Evolutionary conservation across 2,113 vertebrate genomes (phyloP), one percentile per base, ranked within the genome.

Genomic region (Herpetotheres cachinnans): DNA sequence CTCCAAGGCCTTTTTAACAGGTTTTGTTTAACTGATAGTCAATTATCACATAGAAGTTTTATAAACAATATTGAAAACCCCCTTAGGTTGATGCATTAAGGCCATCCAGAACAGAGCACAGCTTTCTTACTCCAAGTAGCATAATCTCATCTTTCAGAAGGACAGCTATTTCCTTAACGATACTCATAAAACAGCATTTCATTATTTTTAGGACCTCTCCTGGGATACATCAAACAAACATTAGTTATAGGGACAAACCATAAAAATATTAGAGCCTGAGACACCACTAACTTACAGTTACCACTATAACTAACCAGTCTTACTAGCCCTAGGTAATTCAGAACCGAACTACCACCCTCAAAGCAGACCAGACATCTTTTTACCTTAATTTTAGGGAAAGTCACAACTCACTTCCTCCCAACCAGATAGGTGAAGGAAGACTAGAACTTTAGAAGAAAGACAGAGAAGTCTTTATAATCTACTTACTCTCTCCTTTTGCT

Each of bases 271-370:
- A 70, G 13, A 40, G 11, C 5, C 32, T 62, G 8, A 82, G 15
- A 82, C 90, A 50, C 8, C 15, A 62, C 8, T 50, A 14, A 55
- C 30, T 90, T 63, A 7, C 10, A 71, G 19, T 16, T 67, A 5
- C 22, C 16, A 13, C n/a, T 10, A 42, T 32, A 82, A 79, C 24
- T 34, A 85, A 6, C 5, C n/a, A 63, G 7, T 16, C 8, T 3
- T 14, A 6, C 6, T 32, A 63, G 7, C 18, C 8, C 3, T 14
- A 0, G 3, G 10, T 18, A 59, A 50, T 3, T 47, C 16, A 63
- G 73, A 90, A 17, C 11, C 9, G 7, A 50, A 15, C 6, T 29
- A 6, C 12, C 5, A 30, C 8, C 18, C 18, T 18, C 21, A 71
- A 13, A 78, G 2, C 29, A 87, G 3, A 30, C 2, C 4, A 83